These are phyloP conservation scores for Gorilla gorilla DNA, from an alignment of 2,113 vertebrate genomes.

Conservation along the genomic window DNA sequence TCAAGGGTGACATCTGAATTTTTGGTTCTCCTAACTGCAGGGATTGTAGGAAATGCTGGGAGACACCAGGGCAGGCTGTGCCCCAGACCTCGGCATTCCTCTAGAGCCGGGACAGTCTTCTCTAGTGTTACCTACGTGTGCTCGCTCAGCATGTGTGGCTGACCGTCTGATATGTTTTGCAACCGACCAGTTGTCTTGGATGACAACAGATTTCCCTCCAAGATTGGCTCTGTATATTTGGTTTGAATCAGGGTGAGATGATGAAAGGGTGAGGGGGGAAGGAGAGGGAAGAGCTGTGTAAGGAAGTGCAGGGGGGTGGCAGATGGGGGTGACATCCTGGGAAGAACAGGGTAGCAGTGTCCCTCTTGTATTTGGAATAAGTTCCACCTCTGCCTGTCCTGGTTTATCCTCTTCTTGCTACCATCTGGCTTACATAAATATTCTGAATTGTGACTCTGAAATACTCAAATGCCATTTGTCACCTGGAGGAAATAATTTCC, in stretches of 20 bases:
- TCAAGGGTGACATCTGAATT: background rate
- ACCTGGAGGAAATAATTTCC: background rate
- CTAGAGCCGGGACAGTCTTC: background rate
- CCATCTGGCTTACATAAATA: background rate
- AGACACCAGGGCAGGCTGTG: background rate
- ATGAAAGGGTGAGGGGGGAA: background rate
- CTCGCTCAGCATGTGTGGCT: background rate
- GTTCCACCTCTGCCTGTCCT: background rate
- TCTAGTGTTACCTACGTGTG: background rate
- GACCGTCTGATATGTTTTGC: background rate
- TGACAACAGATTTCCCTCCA: background rate
- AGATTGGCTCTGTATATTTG: too few species aligned
- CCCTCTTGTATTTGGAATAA: background rate
- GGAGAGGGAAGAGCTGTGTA: background rate
- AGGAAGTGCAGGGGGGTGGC: background rate
- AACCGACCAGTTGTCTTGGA: background rate
- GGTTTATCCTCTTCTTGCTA: background rate
- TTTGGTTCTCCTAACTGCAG: background rate
- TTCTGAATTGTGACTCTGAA: background rate
- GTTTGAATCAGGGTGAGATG: background rate
- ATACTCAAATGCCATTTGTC: background rate
- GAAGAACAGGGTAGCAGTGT: background rate
- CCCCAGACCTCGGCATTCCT: background rate
- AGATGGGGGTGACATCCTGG: background rate
- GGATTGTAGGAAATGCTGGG: background rate